These are phyloP conservation scores for Aproaerema taeniolella DNA, from an alignment of 2,888 invertebrate genomes.

Conservation along the genomic window DNA sequence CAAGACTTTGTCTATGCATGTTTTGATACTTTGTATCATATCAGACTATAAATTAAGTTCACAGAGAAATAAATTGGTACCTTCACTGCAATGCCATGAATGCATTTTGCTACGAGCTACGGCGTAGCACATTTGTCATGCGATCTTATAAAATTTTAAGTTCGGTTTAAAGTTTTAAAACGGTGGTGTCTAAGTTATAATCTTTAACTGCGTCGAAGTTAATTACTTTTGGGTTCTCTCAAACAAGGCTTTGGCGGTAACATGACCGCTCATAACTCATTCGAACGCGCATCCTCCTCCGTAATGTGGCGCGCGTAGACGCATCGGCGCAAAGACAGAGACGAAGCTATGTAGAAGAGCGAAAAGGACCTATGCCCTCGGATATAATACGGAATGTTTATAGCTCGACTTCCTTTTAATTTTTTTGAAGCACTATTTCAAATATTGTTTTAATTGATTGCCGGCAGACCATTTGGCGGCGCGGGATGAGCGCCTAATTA, in stretches of 20 bases:
- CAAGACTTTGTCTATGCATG: slow-evolving; percentile 8
- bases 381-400: slow-evolving; percentile 64
- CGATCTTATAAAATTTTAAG: not conserved
- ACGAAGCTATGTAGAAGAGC: slow-evolving; percentile 29
- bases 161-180: too few relatives aligned
- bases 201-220: slow-evolving; percentile 68
- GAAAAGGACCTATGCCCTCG: slow-evolving; percentile 29
- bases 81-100: not conserved
- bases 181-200: slow-evolving; percentile 48
- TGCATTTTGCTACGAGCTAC: slow-evolving; percentile 22
- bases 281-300: slow-evolving; percentile 48
- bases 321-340: slow-evolving; percentile 58
- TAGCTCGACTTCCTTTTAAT: slow-evolving; percentile 62
- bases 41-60: slow-evolving; percentile 3
- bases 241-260: slow-evolving; percentile 74
- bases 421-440: slow-evolving; percentile 70
- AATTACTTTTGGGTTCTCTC: slow-evolving; percentile 66
- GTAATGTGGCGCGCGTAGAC: slow-evolving; percentile 59
- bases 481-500: slow-evolving; percentile 53
- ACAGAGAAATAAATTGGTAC: not conserved
- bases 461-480: slow-evolving; percentile 70
- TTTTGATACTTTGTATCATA: slow-evolving; percentile 2
- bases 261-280: slow-evolving; percentile 61
- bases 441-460: slow-evolving; percentile 77
- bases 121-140: slow-evolving; percentile 33